Percentiles rank a stretch among this genome's conserved stretches.
Evolutionary conservation across 2,888 invertebrate species (phyloP).

Genomic region (Mythimna lalbum): DNA sequence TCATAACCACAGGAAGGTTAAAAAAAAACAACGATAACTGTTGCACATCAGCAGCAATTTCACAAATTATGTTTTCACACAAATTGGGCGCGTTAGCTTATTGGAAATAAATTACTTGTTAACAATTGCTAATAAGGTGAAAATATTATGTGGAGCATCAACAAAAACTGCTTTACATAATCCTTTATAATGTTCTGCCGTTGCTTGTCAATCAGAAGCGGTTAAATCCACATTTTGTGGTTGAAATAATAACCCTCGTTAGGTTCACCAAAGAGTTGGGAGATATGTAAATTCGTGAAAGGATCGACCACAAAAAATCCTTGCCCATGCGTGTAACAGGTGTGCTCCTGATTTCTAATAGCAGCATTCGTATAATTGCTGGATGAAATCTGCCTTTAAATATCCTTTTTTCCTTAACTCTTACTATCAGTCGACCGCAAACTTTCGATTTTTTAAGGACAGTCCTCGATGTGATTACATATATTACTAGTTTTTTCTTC

Average conservation of each 20-base stretch:
- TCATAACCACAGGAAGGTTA: constrained; percentile 24
- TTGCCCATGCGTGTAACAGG: constrained; percentile 84
- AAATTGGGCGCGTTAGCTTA: constrained; percentile 72
- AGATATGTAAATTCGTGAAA: constrained; percentile 88
- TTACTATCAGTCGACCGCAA: constrained; percentile 75
- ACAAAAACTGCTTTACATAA: constrained; percentile 74
- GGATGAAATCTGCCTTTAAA: constrained; percentile 75
- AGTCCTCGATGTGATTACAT: constrained; percentile 55
- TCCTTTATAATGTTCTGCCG: constrained; percentile 77
- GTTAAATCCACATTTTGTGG: constrained; percentile 86
- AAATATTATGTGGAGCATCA: constrained; percentile 75
- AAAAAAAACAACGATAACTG: constrained; percentile 59
- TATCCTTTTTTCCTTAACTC: constrained; percentile 74
- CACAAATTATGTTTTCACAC: constrained; percentile 66
- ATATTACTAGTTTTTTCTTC: constrained; percentile 47
- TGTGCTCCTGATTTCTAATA: constrained; percentile 87
- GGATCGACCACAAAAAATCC: constrained; percentile 84
- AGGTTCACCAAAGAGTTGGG: constrained; percentile 83
- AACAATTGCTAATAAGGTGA: constrained; percentile 83
- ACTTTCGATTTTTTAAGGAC: constrained; percentile 82
- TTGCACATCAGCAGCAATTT: constrained; percentile 68
- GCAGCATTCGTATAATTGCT: constrained; percentile 79
- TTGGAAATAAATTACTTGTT: constrained; percentile 78
- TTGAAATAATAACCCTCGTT: constrained; percentile 88
- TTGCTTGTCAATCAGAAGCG: constrained; percentile 85